Percentiles rank a stretch among this genome's conserved stretches.
These are phyloP conservation scores for Echinometra lucunter DNA, from an alignment of 53 echinoderm and acorn worm genomes.

Conservation along the genomic window DNA sequence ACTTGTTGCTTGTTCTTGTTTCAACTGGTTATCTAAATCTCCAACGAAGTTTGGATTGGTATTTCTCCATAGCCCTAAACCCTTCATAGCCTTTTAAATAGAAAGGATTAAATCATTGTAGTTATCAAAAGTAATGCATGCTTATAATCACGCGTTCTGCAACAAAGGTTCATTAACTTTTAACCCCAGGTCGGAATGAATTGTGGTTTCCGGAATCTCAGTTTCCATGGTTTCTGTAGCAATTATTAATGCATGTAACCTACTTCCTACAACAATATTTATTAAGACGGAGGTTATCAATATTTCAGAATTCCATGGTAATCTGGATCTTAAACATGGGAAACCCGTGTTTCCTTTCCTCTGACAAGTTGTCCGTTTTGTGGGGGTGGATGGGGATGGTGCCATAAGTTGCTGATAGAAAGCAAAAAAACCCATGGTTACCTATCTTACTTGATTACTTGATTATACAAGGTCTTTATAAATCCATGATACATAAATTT, in stretches of 20 bases:
- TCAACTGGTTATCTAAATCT: not conserved
- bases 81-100: not conserved
- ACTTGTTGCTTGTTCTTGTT: not conserved
- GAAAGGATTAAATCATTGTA: not conserved
- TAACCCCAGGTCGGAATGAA: not conserved
- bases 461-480: not conserved
- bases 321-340: not conserved
- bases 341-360: not conserved
- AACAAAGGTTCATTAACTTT: slow-evolving; percentile 1
- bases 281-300: slow-evolving; percentile 9
- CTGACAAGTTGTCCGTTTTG: not conserved
- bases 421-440: not conserved
- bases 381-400: not conserved
- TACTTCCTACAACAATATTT: not conserved
- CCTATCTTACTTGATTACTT: not conserved
- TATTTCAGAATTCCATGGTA: not conserved
- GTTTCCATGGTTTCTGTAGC: not conserved
- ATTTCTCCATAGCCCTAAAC: not conserved
- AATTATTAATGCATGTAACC: not conserved
- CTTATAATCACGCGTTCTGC: not conserved
- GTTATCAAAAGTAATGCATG: not conserved
- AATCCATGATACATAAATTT: not conserved
- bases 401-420: not conserved
- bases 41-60: not conserved
- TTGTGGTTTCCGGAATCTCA: slow-evolving; percentile 7